Percentiles rank a stretch among this genome's conserved stretches.
Evolutionary conservation across 2,113 vertebrate species (phyloP).

Genomic region (Podocnemis expansa): DNA sequence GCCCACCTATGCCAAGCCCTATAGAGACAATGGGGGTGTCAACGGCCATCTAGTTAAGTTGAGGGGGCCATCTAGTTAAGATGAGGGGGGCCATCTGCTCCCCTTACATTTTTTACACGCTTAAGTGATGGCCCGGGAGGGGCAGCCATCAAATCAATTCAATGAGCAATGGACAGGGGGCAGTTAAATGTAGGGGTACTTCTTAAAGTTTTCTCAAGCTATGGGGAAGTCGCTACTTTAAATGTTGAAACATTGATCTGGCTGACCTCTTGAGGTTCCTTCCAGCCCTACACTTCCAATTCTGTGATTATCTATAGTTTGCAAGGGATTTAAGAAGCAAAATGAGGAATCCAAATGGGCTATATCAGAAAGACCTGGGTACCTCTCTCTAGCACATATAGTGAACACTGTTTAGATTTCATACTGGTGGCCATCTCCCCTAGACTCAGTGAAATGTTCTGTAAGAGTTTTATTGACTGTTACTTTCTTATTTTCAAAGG

Average conservation of each 20-base stretch:
- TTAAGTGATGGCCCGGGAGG: no score
- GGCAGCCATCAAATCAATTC: no score
- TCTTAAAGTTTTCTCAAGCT: no score
- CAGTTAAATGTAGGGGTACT: no score
- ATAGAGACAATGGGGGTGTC: no score
- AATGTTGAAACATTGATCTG: not conserved
- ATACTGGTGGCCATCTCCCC: not conserved
- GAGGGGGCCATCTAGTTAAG: no score
- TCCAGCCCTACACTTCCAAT: not conserved
- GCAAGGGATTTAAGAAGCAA: not conserved
- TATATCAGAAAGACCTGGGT: not conserved
- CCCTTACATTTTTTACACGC: no score
- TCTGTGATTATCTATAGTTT: not conserved
- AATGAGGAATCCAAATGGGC: not conserved
- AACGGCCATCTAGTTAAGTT: no score
- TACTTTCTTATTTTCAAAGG: conserved; percentile 75
- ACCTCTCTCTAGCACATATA: not conserved
- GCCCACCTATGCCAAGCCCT: no score
- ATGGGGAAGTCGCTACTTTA: no score
- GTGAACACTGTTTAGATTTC: not conserved
- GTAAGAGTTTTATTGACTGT: conserved; percentile 10
- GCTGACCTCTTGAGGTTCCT: not conserved
- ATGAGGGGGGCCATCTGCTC: no score
- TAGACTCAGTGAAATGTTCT: not conserved
- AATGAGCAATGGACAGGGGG: no score